Conservation (phyloP, 2,797 vertebrate species). For the Neopelma chrysocephalum region DNA sequence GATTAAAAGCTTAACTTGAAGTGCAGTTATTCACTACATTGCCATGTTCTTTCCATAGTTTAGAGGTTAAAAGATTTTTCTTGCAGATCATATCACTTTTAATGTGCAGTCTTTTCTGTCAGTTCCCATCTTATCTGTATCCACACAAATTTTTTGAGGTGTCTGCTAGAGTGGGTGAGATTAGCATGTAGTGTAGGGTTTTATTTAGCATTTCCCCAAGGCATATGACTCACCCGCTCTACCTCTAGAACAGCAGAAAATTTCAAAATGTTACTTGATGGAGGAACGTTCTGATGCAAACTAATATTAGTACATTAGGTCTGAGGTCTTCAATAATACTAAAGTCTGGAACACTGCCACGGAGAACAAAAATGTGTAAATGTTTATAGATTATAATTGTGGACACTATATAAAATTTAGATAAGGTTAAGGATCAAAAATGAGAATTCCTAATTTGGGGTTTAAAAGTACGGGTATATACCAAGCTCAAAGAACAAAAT, state of each 20-base stretch:
- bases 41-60: background rate
- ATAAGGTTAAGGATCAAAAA: background rate
- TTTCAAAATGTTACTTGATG: background rate
- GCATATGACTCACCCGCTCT: background rate
- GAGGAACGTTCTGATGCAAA: background rate
- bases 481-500: background rate
- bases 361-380: background rate
- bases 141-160: background rate
- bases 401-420: background rate
- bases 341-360: background rate
- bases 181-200: constrained; percentile 2
- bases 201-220: constrained; percentile 41
- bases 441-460: background rate
- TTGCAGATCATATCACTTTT: background rate
- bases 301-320: background rate
- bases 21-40: background rate
- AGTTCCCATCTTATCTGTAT: background rate
- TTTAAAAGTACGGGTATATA: background rate
- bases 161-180: constrained; percentile 19
- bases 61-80: background rate
- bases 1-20: background rate
- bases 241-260: background rate
- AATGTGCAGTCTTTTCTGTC: constrained; percentile 9
- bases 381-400: background rate
- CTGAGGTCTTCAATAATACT: background rate